Conservation (phyloP, 2,113 vertebrate genomes). For the Cinclus mexicanus region DNA sequence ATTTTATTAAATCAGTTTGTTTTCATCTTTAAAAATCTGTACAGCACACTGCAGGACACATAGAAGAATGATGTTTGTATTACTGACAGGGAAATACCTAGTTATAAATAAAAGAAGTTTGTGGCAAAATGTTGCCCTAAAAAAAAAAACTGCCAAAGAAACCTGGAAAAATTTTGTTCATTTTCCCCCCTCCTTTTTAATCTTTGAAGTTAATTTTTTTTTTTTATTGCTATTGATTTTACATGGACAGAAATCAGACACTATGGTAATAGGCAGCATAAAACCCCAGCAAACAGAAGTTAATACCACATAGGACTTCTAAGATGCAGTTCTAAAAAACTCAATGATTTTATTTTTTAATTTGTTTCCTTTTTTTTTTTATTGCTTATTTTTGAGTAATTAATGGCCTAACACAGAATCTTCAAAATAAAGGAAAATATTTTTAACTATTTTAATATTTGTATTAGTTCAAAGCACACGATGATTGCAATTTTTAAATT, state of each 20-base stretch:
- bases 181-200: fast-evolving
- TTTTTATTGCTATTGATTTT: background rate
- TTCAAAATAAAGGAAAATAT: background rate
- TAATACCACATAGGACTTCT: background rate
- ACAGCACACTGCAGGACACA: background rate
- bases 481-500: background rate
- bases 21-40: background rate
- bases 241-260: background rate
- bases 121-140: background rate
- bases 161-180: background rate
- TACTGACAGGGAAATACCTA: background rate
- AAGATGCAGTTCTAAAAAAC: background rate
- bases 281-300: background rate
- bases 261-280: background rate
- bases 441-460: background rate
- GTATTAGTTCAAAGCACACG: background rate
- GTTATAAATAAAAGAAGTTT: background rate
- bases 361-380: background rate
- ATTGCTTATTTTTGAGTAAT: background rate
- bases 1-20: background rate
- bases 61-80: background rate
- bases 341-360: background rate
- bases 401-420: background rate
- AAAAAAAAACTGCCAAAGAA: background rate
- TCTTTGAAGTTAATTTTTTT: background rate